A percentile compares a stretch with the other conserved stretches of the same genome.
phyloP scores from a whole-genome alignment of 2,888 invertebrate genomes.

The Rotaria sp. region DNA sequence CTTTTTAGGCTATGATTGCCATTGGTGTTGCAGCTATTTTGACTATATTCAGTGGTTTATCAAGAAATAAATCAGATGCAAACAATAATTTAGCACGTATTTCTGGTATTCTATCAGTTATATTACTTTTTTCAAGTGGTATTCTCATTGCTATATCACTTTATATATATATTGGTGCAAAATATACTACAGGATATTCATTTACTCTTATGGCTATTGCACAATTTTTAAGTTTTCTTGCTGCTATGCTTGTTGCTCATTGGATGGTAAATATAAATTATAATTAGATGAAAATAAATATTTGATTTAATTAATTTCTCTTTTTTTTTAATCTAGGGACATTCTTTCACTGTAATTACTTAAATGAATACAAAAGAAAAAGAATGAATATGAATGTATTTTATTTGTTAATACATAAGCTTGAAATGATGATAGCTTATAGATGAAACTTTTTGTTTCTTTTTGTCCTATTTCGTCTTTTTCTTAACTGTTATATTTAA shows the following conservation, averaged over 20 bases:
- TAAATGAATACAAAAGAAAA: background rate
- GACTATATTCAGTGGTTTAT: background rate
- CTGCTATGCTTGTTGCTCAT: background rate
- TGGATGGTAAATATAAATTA: slow-evolving; percentile 4
- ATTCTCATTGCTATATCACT: background rate
- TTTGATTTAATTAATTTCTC: background rate
- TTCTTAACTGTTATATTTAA: background rate
- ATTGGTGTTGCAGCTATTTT: background rate
- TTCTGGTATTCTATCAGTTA: background rate
- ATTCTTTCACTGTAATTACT: background rate
- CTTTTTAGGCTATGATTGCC: background rate
- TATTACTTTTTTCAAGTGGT: background rate
- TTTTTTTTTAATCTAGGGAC: background rate
- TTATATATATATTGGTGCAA: background rate
- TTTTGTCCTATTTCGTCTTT: too few species aligned
- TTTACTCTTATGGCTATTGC: background rate
- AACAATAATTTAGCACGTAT: background rate
- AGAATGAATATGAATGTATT: background rate
- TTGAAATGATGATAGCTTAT: background rate
- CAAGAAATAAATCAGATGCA: background rate
- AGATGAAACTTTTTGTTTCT: background rate
- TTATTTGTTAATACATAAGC: background rate
- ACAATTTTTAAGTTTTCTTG: background rate
- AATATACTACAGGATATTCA: background rate
- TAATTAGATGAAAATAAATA: background rate